These are phyloP conservation scores for Drosophila pseudotakahashii DNA, from an alignment of 2,888 invertebrate genomes.

Conservation along the genomic window DNA sequence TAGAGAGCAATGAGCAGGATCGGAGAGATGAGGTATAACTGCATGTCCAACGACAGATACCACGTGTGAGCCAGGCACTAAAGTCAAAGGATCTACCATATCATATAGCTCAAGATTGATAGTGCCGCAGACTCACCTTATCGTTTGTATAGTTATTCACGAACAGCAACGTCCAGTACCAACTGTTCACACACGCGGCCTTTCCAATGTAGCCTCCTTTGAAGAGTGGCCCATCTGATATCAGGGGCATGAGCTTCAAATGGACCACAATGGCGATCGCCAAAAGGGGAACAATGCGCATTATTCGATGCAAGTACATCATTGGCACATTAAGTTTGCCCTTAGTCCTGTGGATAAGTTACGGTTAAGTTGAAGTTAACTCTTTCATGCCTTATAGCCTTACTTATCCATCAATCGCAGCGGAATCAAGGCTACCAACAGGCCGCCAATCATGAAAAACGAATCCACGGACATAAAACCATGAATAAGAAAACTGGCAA, in stretches of 20 bases:
- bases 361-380: neutral
- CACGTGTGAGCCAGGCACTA: neutral
- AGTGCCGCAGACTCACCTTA: neutral
- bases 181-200: neutral
- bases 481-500: slow-evolving; percentile 1
- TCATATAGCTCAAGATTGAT: neutral
- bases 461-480: neutral
- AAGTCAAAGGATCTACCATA: neutral
- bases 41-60: neutral
- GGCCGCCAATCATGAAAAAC: neutral
- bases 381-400: neutral
- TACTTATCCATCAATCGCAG: slow-evolving; percentile 1
- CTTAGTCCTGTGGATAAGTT: neutral
- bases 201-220: neutral
- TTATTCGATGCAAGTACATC: neutral
- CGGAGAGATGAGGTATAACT: slow-evolving; percentile 1
- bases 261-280: neutral
- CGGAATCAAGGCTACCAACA: neutral
- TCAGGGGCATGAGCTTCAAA: neutral
- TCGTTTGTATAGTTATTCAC: slow-evolving; percentile 1
- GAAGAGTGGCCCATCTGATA: neutral
- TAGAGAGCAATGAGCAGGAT: neutral
- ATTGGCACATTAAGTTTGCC: neutral
- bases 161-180: slow-evolving; percentile 1
- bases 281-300: neutral